Conservation (phyloP, 2,113 vertebrate species). For the Gorsachius goisagi region DNA sequence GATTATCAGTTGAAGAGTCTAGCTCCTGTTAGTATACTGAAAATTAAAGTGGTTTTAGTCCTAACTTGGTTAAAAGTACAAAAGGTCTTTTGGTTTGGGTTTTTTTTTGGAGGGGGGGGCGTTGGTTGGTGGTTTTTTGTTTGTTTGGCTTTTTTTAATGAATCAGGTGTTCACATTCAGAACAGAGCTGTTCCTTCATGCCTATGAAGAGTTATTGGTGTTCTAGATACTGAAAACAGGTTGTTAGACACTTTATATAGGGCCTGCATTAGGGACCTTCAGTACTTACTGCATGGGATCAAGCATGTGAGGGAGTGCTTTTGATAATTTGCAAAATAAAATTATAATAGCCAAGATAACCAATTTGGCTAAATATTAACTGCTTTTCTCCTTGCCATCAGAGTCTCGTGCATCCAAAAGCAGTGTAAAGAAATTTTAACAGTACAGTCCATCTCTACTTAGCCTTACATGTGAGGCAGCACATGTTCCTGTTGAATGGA, state of each 20-base stretch:
- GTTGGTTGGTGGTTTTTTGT: too few relatives aligned
- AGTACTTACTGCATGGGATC: not conserved
- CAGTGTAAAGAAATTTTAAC: not conserved
- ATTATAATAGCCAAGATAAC: not conserved
- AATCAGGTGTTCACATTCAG: not conserved
- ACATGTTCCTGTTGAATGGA: not conserved
- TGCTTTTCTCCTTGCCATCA: not conserved
- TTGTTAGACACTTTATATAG: not conserved
- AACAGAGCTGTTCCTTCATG: not conserved
- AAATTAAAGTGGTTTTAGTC: not conserved
- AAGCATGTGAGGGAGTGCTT: not conserved
- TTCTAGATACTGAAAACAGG: not conserved
- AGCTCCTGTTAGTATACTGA: not conserved
- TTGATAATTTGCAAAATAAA: not conserved
- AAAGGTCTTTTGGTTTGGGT: not conserved
- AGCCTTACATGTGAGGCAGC: not conserved
- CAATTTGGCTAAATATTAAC: not conserved
- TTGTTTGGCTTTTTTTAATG: not conserved
- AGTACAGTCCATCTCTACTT: not conserved
- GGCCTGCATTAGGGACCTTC: not conserved
- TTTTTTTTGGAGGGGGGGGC: too few relatives aligned
- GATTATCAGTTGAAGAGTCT: not conserved
- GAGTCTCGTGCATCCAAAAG: not conserved
- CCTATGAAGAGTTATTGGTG: not conserved
- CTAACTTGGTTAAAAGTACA: not conserved